Evolutionary conservation across 2,888 invertebrate species (phyloP), one percentile per base, ranked within the genome.

Genomic region (Lysandra coridon): DNA sequence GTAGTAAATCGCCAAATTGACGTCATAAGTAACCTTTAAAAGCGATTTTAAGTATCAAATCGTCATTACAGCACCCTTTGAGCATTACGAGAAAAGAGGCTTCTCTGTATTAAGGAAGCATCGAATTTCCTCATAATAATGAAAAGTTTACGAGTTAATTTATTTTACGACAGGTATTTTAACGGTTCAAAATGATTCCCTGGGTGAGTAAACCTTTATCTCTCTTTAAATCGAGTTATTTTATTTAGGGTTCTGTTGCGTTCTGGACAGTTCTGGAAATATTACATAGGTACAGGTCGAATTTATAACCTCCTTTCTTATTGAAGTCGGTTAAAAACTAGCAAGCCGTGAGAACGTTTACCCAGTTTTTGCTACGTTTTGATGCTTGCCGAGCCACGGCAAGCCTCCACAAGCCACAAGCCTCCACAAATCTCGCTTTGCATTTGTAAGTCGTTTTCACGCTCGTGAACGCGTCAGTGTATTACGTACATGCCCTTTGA

Each of bases 51-150:
- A 76, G 57, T 17, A 57, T 76, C 57, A 57, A 76, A 33, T 76
- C 53, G 53, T 76, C 76, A 57, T 76, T 76, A 30, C 76, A 76
- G 14, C 33, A 76, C 57, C 17, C 17, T 57, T 57, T 33, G 33
- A 53, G 57, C 6, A 57, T 76, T 37, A 53, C 76, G 4, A 30
- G 6, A 33, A 57, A 76, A 33, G 33, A 57, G 57, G 33, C 74
- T 33, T 79, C 74, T 60, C 60, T 74, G 79, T 79, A 79, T 73
- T 60, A 73, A 74, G 44, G 33, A 74, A 60, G 57, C 79, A 74
- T 79, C 73, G 73, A 79, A 79, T 79, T 74, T 73, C 79, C 79
- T 57, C 74, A 74, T 79, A 79, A 79, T 74, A 79, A 79, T 79
- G 79, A 74, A 79, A 79, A 57, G 60, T 79, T 79, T 79, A 79